Conservation (phyloP, 1,140 invertebrate species). For the Helicoverpa armigera region DNA sequence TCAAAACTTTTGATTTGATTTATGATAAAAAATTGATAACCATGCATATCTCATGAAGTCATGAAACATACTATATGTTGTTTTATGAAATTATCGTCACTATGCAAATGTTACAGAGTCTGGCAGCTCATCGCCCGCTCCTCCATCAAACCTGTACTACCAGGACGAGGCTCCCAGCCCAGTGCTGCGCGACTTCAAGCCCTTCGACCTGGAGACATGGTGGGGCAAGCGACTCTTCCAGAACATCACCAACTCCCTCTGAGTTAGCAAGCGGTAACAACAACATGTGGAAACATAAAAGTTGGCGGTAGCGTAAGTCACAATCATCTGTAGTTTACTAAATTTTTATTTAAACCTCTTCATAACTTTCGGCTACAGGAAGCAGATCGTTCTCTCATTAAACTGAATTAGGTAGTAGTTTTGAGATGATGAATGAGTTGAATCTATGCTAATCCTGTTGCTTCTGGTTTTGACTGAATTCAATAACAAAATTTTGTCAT, state of each 20-base stretch:
- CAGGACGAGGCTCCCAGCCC: conserved; percentile 91
- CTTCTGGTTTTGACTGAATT: not conserved
- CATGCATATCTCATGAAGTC: too few species aligned
- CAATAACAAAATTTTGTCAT: too few species aligned
- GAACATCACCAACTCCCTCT: conserved; percentile 92
- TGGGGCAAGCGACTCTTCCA: conserved; percentile 94
- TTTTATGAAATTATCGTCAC: not conserved
- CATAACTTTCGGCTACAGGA: not conserved
- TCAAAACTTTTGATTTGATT: too few species aligned
- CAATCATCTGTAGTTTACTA: conserved; percentile 85
- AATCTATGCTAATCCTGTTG: conserved; percentile 7
- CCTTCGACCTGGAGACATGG: conserved; percentile 95
- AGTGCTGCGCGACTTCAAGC: conserved; percentile 92
- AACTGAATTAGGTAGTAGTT: conserved; percentile 3
- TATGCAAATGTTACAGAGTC: conserved; percentile 65
- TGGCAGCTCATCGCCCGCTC: conserved; percentile 82
- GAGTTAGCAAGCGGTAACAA: conserved; percentile 63
- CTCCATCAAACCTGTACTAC: conserved; percentile 87
- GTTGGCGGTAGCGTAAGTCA: conserved; percentile 80
- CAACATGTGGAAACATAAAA: conserved; percentile 65
- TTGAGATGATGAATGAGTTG: not conserved
- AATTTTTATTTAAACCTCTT: conserved; percentile 64
- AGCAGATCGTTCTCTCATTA: conserved; percentile 3
- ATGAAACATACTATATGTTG: too few species aligned
- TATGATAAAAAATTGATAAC: too few species aligned